Base-by-base conservation (phyloP, 2,888 invertebrate genomes). In the Sceliomorpha sp. region DNA sequence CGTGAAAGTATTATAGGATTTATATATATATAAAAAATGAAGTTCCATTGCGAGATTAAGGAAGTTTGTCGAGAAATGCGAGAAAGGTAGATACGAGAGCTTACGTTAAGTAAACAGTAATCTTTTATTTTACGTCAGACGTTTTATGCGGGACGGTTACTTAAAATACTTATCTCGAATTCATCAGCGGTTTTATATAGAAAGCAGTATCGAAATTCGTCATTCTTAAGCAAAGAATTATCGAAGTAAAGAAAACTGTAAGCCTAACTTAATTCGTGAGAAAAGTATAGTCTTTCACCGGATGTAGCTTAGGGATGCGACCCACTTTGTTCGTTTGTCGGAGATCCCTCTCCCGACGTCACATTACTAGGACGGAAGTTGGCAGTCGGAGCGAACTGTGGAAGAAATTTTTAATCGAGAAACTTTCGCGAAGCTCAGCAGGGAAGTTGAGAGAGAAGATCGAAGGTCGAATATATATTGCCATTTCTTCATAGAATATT, bases 361-460 rank as follows among this genome's bases (percentile, higher is more conserved):
- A 64, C 64, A 69, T 73, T 70, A 58, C 72, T 62, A 69, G 72
- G 60, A 72, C 67, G 73, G 72, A 79, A 76, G 72, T 76, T 63
- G 67, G 70, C 70, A 63, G 55, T 70, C 70, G 53, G 64, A 51
- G 50, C 70, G 63, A 60, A 72, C 70, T 50, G 71, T 69, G 69
- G 70, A 80, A 76, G 75, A 79, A 79, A 82, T 84, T 84, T 84
- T 84, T 84, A 84, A 83, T 83, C 82, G 84, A 82, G 82, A 82
- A 84, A 84, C 79, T 83, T 84, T 82, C 58, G 66, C 67, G 70
- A 69, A 73, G 66, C 69, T 70, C 58, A 47, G 67, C 56, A 40
- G 56, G 70, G 47, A 72, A 64, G 59, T 50, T 48, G 39, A 69
- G 58, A 63, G 63, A 40, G 53, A 50, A 58, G 58, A 63, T 69